Percentiles rank a stretch among this genome's conserved stretches.
Conservation (phyloP, 2,113 vertebrate genomes). For the Taxidea taxus region DNA sequence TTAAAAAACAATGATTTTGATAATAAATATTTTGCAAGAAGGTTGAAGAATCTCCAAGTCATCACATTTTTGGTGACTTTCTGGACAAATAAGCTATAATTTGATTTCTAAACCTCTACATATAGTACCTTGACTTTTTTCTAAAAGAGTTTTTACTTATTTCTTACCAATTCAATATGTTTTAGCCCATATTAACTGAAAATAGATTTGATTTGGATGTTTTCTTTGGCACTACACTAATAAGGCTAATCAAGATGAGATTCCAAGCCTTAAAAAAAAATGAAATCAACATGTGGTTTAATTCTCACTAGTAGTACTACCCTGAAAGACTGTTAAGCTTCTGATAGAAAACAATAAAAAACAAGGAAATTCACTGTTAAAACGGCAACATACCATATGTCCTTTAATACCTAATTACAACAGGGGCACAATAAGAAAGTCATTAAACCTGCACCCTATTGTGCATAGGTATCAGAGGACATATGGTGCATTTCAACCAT, state of each 20-base stretch:
- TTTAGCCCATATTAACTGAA: conserved; percentile 66
- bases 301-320: conserved; percentile 76
- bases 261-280: conserved; percentile 70
- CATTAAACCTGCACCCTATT: conserved; percentile 85
- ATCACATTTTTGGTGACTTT: background rate
- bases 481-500: conserved; percentile 83
- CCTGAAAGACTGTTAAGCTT: conserved; percentile 79
- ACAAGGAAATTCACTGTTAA: conserved; percentile 83
- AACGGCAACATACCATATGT: conserved; percentile 83
- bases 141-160: conserved; percentile 18
- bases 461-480: conserved; percentile 83
- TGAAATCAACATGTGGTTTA: conserved; percentile 78
- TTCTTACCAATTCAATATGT: conserved; percentile 48
- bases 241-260: conserved; percentile 72
- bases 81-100: background rate
- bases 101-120: background rate
- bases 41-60: background rate
- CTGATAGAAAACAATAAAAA: conserved; percentile 83
- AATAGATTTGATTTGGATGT: conserved; percentile 66
- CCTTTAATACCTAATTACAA: conserved; percentile 86
- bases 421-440: conserved; percentile 82
- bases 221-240: conserved; percentile 71
- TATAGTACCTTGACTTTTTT: background rate
- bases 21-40: conserved; percentile 4
- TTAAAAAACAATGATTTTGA: background rate